Evolutionary conservation across 2,113 vertebrate species (phyloP), one percentile per base, ranked within the genome.

Genomic region (Ptilonorhynchus violaceus): DNA sequence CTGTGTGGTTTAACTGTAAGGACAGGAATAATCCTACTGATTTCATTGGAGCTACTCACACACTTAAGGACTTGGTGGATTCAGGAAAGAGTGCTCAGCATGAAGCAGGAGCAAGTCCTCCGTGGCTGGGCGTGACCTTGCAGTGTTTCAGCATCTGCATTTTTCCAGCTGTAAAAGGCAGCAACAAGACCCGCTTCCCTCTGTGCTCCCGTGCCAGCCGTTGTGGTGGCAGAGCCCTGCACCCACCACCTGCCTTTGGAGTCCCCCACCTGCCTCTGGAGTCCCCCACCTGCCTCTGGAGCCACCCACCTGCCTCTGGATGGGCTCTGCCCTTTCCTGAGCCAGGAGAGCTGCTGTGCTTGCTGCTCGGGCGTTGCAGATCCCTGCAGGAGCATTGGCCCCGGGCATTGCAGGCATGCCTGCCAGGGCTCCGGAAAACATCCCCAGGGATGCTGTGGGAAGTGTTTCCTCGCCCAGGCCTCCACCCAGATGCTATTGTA

Each of bases 171-270:
- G 0, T 4, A 28, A 63, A 28, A n/a, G 42, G 41, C 41, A 93
- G 63, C 55, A 42, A 9, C 18, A 18, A 70, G 20, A 73, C 9
- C 47, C 0, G 1, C 28, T 56, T 81, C 53, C 60, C 60, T 46
- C 2, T 0, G 2, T 56, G 41, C 20, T 23, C 1, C 2, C 1
- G 10, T 37, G 1, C 1, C 84, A 86, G 0, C 7, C 0, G 0
- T 25, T 21, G 20, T 3, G 5, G 39, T 39, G 79, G 52, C 56
- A 93, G 42, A 85, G 47, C 39, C 62, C 66, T 41, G 25, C 33
- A 55, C 58, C 9, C 5, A 3, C 18, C 44, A 39, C 0, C 49
- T 27, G 49, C 13, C 24, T 15, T 23, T 15, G 22, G 60, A 66
- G 44, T 21, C 15, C 15, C 60, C 30, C 39, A 46, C 15, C 55